phyloP scores from a whole-genome alignment of 2,113 vertebrate genomes.

The Phycodurus eques region DNA sequence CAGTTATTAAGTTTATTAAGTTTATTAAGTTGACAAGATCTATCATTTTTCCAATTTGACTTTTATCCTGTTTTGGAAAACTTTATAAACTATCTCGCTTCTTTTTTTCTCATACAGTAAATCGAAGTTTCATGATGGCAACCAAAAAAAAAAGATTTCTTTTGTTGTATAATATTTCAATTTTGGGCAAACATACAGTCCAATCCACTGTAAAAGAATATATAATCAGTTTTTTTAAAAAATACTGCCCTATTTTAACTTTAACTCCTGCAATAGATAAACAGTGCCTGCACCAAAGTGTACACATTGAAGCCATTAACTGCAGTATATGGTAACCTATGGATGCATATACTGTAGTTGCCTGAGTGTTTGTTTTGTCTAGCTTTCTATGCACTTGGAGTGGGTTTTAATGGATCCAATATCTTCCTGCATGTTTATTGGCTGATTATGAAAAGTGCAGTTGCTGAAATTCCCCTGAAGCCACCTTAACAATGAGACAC shows the following conservation, averaged over 20 bases:
- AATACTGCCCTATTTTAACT: background rate
- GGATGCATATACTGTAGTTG: background rate
- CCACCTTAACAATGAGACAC: slow-evolving; percentile 30
- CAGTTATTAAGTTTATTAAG: no score
- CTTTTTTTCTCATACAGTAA: no score
- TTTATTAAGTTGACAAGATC: no score
- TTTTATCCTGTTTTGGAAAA: no score
- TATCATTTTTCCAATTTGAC: no score
- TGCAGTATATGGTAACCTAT: slow-evolving; percentile 1
- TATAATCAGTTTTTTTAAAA: no score
- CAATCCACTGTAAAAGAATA: no score
- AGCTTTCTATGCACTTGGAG: slow-evolving; percentile 11
- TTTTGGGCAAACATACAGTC: no score
- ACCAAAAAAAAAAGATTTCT: no score
- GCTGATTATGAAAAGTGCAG: slow-evolving; percentile 70
- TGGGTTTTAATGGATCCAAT: slow-evolving; percentile 62
- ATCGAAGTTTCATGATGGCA: no score
- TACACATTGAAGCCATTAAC: slow-evolving; percentile 3
- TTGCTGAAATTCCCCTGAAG: slow-evolving; percentile 46
- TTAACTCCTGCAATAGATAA: background rate
- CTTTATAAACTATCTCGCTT: no score
- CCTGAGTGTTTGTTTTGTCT: background rate
- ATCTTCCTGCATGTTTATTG: slow-evolving; percentile 68
- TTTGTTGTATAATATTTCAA: no score
- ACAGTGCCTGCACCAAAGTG: slow-evolving; percentile 3